These are phyloP conservation scores for Antennarius maculatus DNA, from an alignment of 2,797 vertebrate species.

Conservation along the genomic window DNA sequence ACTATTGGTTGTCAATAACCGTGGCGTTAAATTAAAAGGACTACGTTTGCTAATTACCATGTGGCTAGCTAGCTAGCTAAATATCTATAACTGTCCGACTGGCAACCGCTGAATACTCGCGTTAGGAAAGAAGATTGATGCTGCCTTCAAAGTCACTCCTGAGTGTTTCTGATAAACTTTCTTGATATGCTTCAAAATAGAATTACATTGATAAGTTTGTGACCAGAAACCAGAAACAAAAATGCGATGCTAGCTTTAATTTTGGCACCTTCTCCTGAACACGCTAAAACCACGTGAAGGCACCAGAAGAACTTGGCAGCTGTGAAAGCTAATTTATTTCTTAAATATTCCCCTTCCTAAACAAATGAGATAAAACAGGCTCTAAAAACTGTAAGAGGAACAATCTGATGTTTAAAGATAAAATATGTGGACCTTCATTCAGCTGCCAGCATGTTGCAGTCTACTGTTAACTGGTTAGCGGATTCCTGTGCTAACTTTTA, in stretches of 20 bases:
- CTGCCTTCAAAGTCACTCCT: conserved; percentile 32
- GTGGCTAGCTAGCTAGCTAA: conserved; percentile 28
- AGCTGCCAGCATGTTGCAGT: neutral
- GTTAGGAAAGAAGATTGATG: neutral
- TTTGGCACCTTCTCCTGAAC: conserved; percentile 20
- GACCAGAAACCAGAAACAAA: neutral
- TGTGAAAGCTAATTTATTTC: neutral
- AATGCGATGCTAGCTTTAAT: neutral
- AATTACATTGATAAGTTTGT: neutral
- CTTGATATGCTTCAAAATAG: conserved; percentile 15
- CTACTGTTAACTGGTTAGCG: conserved; percentile 7
- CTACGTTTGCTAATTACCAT: conserved; percentile 25
- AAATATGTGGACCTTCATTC: neutral
- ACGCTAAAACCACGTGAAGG: conserved; percentile 10
- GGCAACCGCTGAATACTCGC: conserved; percentile 31
- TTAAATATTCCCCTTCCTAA: neutral
- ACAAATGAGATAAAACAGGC: neutral
- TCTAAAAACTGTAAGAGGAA: neutral
- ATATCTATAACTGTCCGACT: conserved; percentile 16
- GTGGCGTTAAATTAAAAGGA: conserved; percentile 45
- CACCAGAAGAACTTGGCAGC: neutral
- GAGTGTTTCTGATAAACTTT: conserved; percentile 13
- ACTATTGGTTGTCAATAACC: conserved; percentile 45
- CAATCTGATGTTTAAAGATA: neutral
- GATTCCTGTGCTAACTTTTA: neutral